Base-by-base conservation (phyloP, 2,797 vertebrate genomes). In the Myripristis murdjan region DNA sequence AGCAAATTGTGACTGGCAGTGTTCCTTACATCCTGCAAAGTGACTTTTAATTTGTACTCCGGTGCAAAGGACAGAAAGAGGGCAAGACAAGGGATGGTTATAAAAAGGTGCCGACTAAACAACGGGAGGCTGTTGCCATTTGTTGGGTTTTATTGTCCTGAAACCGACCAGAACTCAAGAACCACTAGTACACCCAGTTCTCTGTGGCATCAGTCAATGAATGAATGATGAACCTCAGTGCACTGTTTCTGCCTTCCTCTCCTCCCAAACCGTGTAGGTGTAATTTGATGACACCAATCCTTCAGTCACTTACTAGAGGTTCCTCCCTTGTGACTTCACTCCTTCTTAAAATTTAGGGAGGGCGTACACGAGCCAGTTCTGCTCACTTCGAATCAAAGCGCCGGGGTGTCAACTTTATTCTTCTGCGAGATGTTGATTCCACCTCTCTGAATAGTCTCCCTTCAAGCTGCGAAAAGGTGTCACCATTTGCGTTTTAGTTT, bases 261-360 rank as follows among this genome's bases (percentile, higher is more conserved):
- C 70, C 79, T 85, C 69, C 80, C 83, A 59, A 81, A 83, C 54
- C 69, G 77, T 44, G 77, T 77, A 64, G 73, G 31, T 82, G 70
- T 77, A 72, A 77, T 20, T 53, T 8, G 20, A 61, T 73, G 84
- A 56, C 91, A 92, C 87, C 83, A 89, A 90, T 90, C 90, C 77
- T 84, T 91, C 89, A 90, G 81, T 92, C 90, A 87, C 82, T 72
- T 70, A 56, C 75, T 63, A 77, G 81, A 73, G 70, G 62, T 74
- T 78, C 52, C 64, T 87, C 87, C 81, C 82, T 31, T 15, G 80
- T 74, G 84, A 62, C 47, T 72, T 65, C 10, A 24, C 74, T 73
- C 79, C 66, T 65, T 22, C 75, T 41, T 26, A 67, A 79, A 67
- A 73, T 69, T 44, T 20, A 70, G 35, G 14, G 52, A 55, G 53